Evolutionary conservation across 2,797 vertebrate species (phyloP).

Genomic region (Vultur gryphus): DNA sequence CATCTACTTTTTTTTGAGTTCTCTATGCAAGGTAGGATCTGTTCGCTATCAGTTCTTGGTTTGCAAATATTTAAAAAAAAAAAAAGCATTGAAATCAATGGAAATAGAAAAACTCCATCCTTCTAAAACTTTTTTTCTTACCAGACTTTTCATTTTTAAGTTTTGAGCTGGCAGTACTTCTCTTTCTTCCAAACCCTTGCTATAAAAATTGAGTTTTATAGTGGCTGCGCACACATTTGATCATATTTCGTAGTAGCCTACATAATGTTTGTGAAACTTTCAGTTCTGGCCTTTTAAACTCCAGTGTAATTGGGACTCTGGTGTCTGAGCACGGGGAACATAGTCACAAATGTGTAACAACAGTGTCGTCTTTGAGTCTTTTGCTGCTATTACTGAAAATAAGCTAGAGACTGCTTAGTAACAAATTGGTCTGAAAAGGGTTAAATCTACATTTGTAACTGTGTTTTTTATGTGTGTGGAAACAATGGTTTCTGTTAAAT

Average conservation of each 20-base stretch:
- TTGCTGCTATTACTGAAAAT: not conserved
- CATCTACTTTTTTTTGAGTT: rapidly evolving
- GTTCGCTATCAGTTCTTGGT: rapidly evolving
- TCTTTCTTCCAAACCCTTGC: not conserved
- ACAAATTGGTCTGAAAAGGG: not conserved
- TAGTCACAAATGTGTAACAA: not conserved
- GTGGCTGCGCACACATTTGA: not conserved
- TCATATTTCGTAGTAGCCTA: not conserved
- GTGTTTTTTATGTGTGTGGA: rapidly evolving
- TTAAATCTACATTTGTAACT: not conserved
- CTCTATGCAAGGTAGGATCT: no score
- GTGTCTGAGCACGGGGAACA: not conserved
- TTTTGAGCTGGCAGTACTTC: not conserved
- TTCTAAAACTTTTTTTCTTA: not conserved
- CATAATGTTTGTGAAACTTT: not conserved
- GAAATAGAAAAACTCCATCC: not conserved
- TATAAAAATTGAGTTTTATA: not conserved
- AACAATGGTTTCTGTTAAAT: not conserved
- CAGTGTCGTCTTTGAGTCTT: not conserved
- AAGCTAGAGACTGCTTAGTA: not conserved
- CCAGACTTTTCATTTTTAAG: no score
- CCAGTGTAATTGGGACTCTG: not conserved
- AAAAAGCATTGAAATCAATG: not conserved
- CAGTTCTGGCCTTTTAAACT: not conserved
- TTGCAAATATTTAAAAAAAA: not conserved